These are phyloP conservation scores for Eupithecia inturbata DNA, from an alignment of 2,888 invertebrate species.

Conservation along the genomic window DNA sequence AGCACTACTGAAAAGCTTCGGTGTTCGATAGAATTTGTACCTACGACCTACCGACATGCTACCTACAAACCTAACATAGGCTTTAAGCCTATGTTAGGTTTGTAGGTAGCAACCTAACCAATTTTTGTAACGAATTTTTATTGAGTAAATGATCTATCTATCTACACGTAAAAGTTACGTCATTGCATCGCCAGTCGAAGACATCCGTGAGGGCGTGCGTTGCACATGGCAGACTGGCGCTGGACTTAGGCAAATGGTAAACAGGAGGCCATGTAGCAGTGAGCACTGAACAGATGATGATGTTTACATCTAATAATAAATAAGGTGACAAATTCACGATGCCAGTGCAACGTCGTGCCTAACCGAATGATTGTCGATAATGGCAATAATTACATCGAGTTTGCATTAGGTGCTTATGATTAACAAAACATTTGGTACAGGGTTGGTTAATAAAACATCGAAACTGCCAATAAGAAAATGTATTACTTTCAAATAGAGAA, in stretches of 20 bases:
- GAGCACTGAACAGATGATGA: background rate
- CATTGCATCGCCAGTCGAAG: background rate
- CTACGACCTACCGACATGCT: background rate
- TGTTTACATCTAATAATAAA: background rate
- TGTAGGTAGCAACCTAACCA: too few relatives aligned
- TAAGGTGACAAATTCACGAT: background rate
- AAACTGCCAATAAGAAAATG: conserved; percentile 70
- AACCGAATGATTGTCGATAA: background rate
- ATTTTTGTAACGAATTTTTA: too few relatives aligned
- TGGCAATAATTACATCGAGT: background rate
- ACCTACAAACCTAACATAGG: too few relatives aligned
- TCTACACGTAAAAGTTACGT: background rate
- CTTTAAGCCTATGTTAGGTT: too few relatives aligned
- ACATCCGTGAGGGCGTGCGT: background rate
- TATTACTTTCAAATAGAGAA: conserved; percentile 66
- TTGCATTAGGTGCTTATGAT: too few relatives aligned
- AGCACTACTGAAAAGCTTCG: background rate
- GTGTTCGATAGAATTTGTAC: background rate
- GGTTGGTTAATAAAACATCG: conserved; percentile 24
- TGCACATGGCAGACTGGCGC: background rate
- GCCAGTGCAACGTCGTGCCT: background rate
- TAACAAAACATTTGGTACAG: too few relatives aligned
- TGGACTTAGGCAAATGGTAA: background rate
- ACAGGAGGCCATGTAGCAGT: background rate
- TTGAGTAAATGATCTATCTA: too few relatives aligned